Percentiles rank a stretch among this genome's conserved stretches.
phyloP scores from a whole-genome alignment of 2,888 invertebrate genomes.

The Anagyrus pseudococci region DNA sequence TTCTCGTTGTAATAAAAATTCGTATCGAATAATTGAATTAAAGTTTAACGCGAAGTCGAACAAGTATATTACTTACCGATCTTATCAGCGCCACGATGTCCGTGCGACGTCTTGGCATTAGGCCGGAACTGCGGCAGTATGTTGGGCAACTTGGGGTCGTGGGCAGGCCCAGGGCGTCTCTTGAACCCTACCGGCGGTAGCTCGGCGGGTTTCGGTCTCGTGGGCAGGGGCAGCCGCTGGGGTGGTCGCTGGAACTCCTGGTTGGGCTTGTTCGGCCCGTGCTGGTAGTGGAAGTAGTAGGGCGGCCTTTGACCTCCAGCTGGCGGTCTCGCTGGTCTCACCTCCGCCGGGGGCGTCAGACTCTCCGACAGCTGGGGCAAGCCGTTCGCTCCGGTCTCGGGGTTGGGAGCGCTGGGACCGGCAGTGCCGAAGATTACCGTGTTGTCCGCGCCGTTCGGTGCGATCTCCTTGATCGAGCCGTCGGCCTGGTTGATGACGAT shows the following conservation, averaged over 20 bases:
- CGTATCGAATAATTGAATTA: too few relatives aligned
- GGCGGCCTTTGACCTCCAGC: conserved; percentile 45
- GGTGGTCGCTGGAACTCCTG: conserved; percentile 34
- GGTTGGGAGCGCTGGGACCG: conserved; percentile 31
- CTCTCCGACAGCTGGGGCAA: conserved; percentile 54
- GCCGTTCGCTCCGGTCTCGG: too few relatives aligned
- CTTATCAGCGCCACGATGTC: conserved; percentile 56
- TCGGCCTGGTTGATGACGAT: conserved; percentile 55
- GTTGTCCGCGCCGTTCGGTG: conserved; percentile 36
- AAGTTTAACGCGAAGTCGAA: too few relatives aligned
- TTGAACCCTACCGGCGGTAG: conserved; percentile 41
- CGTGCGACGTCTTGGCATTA: conserved; percentile 67
- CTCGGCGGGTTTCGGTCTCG: conserved; percentile 42
- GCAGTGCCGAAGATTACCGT: neutral
- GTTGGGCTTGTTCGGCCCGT: neutral
- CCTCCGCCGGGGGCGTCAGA: conserved; percentile 54
- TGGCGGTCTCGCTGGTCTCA: conserved; percentile 24
- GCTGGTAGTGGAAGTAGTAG: conserved; percentile 48
- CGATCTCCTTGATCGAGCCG: conserved; percentile 49
- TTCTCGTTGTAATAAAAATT: too few relatives aligned
- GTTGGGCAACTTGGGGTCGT: conserved; percentile 65
- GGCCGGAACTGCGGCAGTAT: conserved; percentile 77
- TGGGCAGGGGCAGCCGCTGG: conserved; percentile 48
- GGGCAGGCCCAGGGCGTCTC: conserved; percentile 39
- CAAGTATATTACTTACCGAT: conserved; percentile 50